Evolutionary conservation across 2,797 vertebrate genomes (phyloP), one percentile per base, ranked within the genome.

Genomic region (Melanotaenia trifasciata): DNA sequence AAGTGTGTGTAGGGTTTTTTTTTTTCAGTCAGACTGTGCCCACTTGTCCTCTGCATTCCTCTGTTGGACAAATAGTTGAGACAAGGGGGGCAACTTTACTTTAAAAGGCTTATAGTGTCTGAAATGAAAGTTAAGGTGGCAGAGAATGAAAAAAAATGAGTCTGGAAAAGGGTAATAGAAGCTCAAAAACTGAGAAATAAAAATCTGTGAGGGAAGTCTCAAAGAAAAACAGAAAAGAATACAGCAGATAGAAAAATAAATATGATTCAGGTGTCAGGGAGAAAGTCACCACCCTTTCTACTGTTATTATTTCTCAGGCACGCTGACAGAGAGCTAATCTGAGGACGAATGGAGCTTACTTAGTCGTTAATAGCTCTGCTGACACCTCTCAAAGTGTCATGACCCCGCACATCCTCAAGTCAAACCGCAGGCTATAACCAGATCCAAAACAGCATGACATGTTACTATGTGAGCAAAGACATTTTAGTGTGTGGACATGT

Each of bases 301-400:
- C 74, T 64, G 81, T 22, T 84, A 84, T 84, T 73, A 84, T 89
- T 78, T 80, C 63, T 70, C 62, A 65, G 79, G 79, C 67, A 38
- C 11, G 54, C 56, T 50, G 67, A 57, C 59, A 60, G 28, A 10
- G 40, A 59, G 72, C 75, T 87, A 84, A 87, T 86, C 84, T 67
- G 65, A 77, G 75, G 54, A 70, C 8, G 60, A 74, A 69, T 43
- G 61, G 61, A 69, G 76, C 53, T 84, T 75, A 79, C 64, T 80
- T 67, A 64, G 63, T 72, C 16, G 6, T 72, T 83, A 84, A 84
- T 84, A 80, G 82, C 78, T 73, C 57, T 71, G 68, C 80, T 86
- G 67, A 78, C 43, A 56, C 68, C 72, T 81, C 64, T 67, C 57
- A 53, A 47, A 67, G 72, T 64, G 69, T 47, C 50, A 72, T 62